Percentiles rank a stretch among this genome's conserved stretches.
These are phyloP conservation scores for Sympetrum striolatum DNA, from an alignment of 2,888 invertebrate species.

Conservation along the genomic window DNA sequence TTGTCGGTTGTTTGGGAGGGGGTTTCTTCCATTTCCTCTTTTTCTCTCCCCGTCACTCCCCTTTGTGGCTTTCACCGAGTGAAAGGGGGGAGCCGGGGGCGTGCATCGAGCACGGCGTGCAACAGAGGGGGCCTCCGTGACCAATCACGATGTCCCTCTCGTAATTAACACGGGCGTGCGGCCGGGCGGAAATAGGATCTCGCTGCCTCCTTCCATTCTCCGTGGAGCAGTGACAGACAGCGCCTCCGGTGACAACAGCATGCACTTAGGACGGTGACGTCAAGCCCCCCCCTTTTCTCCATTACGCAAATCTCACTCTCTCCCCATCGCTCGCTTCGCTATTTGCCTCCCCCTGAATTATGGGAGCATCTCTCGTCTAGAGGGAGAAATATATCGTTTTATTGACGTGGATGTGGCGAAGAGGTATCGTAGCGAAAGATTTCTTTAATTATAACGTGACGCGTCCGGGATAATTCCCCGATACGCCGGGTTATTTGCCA, in stretches of 20 bases:
- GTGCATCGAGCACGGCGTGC: slow-evolving; percentile 41
- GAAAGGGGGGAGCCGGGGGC: background rate
- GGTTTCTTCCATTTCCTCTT: background rate
- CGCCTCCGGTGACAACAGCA: slow-evolving; percentile 41
- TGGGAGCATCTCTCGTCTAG: background rate
- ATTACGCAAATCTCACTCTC: background rate
- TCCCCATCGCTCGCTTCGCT: slow-evolving; percentile 15
- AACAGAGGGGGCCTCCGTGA: slow-evolving; percentile 42
- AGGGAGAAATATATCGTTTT: background rate
- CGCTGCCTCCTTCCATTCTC: background rate
- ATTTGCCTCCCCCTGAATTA: background rate
- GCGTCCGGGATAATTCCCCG: background rate
- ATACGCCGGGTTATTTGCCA: background rate
- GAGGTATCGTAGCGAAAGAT: background rate
- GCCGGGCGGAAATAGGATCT: slow-evolving; percentile 41
- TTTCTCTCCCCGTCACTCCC: background rate
- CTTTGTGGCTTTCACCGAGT: slow-evolving; percentile 15
- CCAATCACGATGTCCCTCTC: slow-evolving; percentile 40
- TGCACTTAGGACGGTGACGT: slow-evolving; percentile 38
- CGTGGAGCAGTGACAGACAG: slow-evolving; percentile 33
- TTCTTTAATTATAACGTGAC: background rate
- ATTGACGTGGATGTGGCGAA: background rate
- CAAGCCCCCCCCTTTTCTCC: background rate
- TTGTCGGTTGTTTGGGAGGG: background rate
- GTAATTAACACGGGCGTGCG: slow-evolving; percentile 43